These are phyloP conservation scores for Lipophrys pholis DNA, from an alignment of 2,113 vertebrate species.

Conservation along the genomic window DNA sequence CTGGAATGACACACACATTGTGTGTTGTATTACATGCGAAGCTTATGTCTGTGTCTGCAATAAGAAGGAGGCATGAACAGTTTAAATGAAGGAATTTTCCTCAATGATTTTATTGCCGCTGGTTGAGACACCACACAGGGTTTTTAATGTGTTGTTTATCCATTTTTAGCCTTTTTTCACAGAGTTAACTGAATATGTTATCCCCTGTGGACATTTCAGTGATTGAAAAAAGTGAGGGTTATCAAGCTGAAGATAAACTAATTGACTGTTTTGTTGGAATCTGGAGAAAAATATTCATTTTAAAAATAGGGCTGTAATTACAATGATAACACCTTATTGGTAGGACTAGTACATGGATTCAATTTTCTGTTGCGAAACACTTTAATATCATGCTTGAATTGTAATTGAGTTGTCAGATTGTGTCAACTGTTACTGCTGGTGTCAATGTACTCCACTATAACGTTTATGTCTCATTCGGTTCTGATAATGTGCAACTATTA, in stretches of 20 bases:
- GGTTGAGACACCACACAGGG: not conserved
- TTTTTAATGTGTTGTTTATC: not conserved
- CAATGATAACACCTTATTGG: not conserved
- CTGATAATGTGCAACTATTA: too few relatives aligned
- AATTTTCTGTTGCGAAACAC: not conserved
- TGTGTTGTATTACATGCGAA: constrained; percentile 28
- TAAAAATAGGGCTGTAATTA: not conserved
- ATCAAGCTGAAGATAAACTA: not conserved
- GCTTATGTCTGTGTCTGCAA: constrained; percentile 25
- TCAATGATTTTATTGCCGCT: constrained; percentile 1
- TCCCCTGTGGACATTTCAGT: not conserved
- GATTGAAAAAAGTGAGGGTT: not conserved
- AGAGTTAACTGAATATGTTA: constrained; percentile 11
- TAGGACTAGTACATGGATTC: too few relatives aligned
- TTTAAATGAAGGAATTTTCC: constrained; percentile 6
- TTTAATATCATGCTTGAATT: not conserved
- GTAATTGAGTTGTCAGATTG: not conserved
- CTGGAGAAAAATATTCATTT: not conserved
- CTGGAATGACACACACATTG: constrained; percentile 59
- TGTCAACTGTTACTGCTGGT: too few relatives aligned
- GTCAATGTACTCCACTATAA: too few relatives aligned
- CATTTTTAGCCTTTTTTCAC: not conserved
- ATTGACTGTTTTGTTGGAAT: not conserved
- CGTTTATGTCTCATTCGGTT: too few relatives aligned
- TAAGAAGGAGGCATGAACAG: not conserved